phyloP scores from a whole-genome alignment of 1,140 invertebrate species.

The Bombyx mandarina region DNA sequence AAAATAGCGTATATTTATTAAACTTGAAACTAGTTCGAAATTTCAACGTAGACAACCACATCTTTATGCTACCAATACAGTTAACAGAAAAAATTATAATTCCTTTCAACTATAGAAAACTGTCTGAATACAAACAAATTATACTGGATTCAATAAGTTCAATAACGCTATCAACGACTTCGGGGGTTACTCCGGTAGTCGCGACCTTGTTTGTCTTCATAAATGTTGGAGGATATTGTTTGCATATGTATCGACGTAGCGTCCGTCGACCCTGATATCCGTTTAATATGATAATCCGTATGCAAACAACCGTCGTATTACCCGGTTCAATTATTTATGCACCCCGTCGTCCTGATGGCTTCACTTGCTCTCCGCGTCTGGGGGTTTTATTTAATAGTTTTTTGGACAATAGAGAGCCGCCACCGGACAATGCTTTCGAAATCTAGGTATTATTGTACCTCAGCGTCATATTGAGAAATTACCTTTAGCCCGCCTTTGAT shows the following conservation, averaged over 20 bases:
- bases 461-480: no score
- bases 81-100: no score
- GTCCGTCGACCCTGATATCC: slow-evolving; percentile 59
- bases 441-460: no score
- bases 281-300: slow-evolving; percentile 69
- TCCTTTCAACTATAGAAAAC: no score
- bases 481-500: no score
- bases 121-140: not conserved
- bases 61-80: no score
- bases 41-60: no score
- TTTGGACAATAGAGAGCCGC: slow-evolving; percentile 20
- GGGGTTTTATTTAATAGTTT: slow-evolving; percentile 42
- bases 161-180: slow-evolving; percentile 5
- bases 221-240: slow-evolving; percentile 65
- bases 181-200: slow-evolving; percentile 8
- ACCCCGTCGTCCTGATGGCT: slow-evolving; percentile 53
- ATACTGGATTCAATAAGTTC: not conserved
- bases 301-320: slow-evolving; percentile 65
- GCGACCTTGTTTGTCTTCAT: slow-evolving; percentile 46
- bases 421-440: no score
- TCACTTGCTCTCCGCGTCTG: slow-evolving; percentile 37
- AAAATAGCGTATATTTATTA: no score
- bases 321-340: slow-evolving; percentile 66
- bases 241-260: slow-evolving; percentile 56
- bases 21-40: no score